Conservation (phyloP, 2,888 invertebrate species). For the Rhamnusium bicolor region DNA sequence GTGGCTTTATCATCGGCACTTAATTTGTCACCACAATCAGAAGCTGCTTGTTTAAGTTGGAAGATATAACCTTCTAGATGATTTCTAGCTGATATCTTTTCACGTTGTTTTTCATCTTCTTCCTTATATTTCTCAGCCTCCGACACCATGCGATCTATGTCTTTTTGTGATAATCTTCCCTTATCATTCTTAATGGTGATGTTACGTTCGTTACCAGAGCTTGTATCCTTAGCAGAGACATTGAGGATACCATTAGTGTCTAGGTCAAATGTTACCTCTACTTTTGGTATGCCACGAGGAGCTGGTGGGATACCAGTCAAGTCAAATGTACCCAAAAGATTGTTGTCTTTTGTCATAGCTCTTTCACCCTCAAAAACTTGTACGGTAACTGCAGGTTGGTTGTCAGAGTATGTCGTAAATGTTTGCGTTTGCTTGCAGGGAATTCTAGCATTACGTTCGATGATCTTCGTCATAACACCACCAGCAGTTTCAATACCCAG, state of each 20-base stretch:
- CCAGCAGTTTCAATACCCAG: slow-evolving; percentile 86
- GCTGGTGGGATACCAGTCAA: slow-evolving; percentile 81
- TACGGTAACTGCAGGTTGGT: slow-evolving; percentile 77
- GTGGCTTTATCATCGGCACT: slow-evolving; percentile 71
- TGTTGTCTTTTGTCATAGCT: slow-evolving; percentile 86
- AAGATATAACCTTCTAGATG: slow-evolving; percentile 81
- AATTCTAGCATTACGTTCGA: slow-evolving; percentile 75
- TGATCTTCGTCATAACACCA: slow-evolving; percentile 83
- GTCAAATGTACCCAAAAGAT: slow-evolving; percentile 78
- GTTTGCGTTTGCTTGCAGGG: slow-evolving; percentile 75
- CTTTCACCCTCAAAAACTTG: slow-evolving; percentile 81
- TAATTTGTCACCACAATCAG: slow-evolving; percentile 78
- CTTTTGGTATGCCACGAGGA: slow-evolving; percentile 79
- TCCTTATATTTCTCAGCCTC: slow-evolving; percentile 83
- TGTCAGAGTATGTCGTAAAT: slow-evolving; percentile 81
- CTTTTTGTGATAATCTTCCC: slow-evolving; percentile 84
- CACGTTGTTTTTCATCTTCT: slow-evolving; percentile 80
- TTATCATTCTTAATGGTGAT: slow-evolving; percentile 89
- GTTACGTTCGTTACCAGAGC: slow-evolving; percentile 79
- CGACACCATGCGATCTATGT: slow-evolving; percentile 84
- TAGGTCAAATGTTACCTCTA: slow-evolving; percentile 82
- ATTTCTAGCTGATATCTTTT: slow-evolving; percentile 80
- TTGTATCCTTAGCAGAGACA: slow-evolving; percentile 74
- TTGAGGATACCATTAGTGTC: slow-evolving; percentile 83
- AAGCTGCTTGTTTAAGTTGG: slow-evolving; percentile 79